Evolutionary conservation across 2,113 vertebrate genomes (phyloP).

Genomic region (Ammodytes dubius): DNA sequence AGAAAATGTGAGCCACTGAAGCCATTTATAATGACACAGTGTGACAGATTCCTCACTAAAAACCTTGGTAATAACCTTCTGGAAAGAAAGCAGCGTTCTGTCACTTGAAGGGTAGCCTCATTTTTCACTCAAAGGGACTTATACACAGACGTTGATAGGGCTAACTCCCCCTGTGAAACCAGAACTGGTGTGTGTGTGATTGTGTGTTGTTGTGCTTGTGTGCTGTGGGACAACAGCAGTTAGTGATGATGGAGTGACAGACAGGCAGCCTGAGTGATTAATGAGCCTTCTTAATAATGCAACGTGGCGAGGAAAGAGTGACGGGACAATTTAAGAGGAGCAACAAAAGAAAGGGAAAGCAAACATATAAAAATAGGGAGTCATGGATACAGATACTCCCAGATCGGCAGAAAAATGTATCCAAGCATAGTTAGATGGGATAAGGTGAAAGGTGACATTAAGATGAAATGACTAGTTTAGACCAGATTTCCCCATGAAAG

Average conservation of each 20-base stretch:
- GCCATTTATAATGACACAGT: conserved; percentile 62
- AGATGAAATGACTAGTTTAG: conserved; percentile 35
- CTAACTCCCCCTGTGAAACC: conserved; percentile 49
- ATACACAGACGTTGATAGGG: conserved; percentile 50
- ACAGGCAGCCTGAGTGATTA: conserved; percentile 63
- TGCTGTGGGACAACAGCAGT: conserved; percentile 49
- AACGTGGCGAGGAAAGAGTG: conserved; percentile 37
- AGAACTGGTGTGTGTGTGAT: conserved; percentile 23
- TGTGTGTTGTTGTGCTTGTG: conserved; percentile 37
- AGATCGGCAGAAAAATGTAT: conserved; percentile 26
- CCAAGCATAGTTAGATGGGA: conserved; percentile 37
- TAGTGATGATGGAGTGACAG: conserved; percentile 63
- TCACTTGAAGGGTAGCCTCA: conserved; percentile 58
- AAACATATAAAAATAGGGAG: conserved; percentile 1
- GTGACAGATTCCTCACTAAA: conserved; percentile 48
- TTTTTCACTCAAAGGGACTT: conserved; percentile 63
- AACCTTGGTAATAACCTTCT: conserved; percentile 56
- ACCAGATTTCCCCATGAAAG: conserved; percentile 11
- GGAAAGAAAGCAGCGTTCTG: conserved; percentile 67
- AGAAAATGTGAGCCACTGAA: conserved; percentile 52
- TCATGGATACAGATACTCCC: not conserved
- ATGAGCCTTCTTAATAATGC: conserved; percentile 66
- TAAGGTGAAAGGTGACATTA: conserved; percentile 19
- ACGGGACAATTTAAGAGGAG: conserved; percentile 32
- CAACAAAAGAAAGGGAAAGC: conserved; percentile 11